Evolutionary conservation across 2,888 invertebrate species (phyloP).

Genomic region (Apodemia mormo): DNA sequence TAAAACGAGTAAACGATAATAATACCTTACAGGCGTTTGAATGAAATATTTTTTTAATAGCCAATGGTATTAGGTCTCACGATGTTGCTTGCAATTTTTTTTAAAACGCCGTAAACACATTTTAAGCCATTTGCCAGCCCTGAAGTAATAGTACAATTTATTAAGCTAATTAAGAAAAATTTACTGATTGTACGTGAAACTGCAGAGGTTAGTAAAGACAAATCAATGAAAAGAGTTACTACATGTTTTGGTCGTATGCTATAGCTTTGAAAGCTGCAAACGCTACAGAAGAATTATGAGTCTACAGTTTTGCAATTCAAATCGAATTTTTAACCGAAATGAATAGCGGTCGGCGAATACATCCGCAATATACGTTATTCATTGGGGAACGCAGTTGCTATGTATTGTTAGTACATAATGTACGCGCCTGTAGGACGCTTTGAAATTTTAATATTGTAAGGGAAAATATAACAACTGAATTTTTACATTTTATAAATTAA

Average conservation of each 20-base stretch:
- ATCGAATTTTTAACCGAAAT: conserved; percentile 32
- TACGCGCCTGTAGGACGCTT: not conserved
- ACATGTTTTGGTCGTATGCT: not conserved
- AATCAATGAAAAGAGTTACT: not conserved
- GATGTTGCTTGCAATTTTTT: no score
- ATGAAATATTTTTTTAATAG: no score
- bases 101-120: no score
- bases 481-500: no score
- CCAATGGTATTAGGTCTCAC: no score
- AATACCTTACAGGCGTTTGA: no score
- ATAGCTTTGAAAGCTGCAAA: conserved; percentile 23
- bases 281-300: conserved; percentile 31
- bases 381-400: conserved; percentile 23
- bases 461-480: not conserved
- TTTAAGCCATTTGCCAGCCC: no score
- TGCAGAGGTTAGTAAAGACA: not conserved
- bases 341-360: conserved; percentile 6
- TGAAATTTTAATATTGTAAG: not conserved
- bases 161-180: no score
- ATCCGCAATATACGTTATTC: conserved; percentile 21
- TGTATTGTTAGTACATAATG: conserved; percentile 4
- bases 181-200: no score
- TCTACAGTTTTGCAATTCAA: conserved; percentile 33
- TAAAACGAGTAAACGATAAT: no score
- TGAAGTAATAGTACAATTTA: no score